These are phyloP conservation scores for Siderastrea siderea DNA, from an alignment of 92 coral and sea anemone species.

Conservation along the genomic window DNA sequence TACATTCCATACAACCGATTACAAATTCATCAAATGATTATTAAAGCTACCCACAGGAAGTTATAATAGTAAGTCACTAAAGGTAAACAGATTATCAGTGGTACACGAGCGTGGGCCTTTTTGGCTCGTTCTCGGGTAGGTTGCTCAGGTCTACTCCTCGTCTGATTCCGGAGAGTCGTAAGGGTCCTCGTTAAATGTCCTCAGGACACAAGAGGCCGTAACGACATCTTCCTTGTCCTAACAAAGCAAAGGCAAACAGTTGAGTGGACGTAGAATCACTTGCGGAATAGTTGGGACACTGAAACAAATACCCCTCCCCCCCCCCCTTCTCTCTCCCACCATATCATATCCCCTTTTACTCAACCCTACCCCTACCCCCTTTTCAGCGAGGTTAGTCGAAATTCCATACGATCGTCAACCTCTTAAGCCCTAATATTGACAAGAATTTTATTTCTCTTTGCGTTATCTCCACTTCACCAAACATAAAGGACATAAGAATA, in stretches of 20 bases:
- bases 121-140: slow-evolving; percentile 14
- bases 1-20: neutral
- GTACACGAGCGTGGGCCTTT: neutral
- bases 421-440: too few species aligned
- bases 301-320: neutral
- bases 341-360: too few species aligned
- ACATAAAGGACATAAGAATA: too few species aligned
- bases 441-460: too few species aligned
- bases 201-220: slow-evolving; percentile 89
- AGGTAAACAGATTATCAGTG: neutral
- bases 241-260: neutral
- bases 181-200: slow-evolving; percentile 90
- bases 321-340: too few species aligned
- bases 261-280: neutral
- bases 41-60: slow-evolving; percentile 3
- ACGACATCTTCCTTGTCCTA: slow-evolving; percentile 90
- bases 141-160: slow-evolving; percentile 62
- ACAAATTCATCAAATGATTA: slow-evolving; percentile 3
- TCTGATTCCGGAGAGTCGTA: slow-evolving; percentile 91
- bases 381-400: too few species aligned
- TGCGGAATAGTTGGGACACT: neutral
- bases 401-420: too few species aligned
- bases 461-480: too few species aligned
- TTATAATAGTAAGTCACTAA: neutral
- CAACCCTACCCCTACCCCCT: too few species aligned